Conservation (phyloP, 2,888 invertebrate species). For the Tridacna gigas region DNA sequence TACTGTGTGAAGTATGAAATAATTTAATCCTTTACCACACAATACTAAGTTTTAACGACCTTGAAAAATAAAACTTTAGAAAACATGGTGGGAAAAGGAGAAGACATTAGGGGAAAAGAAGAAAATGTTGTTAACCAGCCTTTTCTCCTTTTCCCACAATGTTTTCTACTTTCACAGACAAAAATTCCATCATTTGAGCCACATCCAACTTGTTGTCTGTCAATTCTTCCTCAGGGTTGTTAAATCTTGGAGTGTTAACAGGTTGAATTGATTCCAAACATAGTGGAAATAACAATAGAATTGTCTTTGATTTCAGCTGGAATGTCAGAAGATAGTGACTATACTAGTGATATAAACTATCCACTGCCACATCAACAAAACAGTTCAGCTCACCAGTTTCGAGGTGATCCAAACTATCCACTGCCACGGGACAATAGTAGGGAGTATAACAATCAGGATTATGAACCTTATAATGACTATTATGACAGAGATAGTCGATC, state of each 20-base stretch:
- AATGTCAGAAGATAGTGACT: slow-evolving; percentile 98
- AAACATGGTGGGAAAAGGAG: too few relatives aligned
- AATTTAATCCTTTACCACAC: too few relatives aligned
- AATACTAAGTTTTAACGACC: too few relatives aligned
- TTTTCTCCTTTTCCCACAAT: background rate
- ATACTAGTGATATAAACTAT: slow-evolving; percentile 97
- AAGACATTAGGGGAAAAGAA: too few relatives aligned
- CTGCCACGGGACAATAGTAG: slow-evolving; percentile 87
- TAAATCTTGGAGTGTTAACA: background rate
- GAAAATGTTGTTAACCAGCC: too few relatives aligned
- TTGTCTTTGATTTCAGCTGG: slow-evolving; percentile 85
- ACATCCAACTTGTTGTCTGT: too few relatives aligned
- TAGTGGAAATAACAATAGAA: background rate
- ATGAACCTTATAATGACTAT: slow-evolving; percentile 68
- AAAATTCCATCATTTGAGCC: too few relatives aligned
- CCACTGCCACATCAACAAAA: slow-evolving; percentile 91
- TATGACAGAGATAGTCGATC: slow-evolving; percentile 62
- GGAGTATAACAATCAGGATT: slow-evolving; percentile 61
- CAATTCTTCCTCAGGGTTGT: background rate
- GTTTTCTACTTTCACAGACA: too few relatives aligned
- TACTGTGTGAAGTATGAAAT: too few relatives aligned
- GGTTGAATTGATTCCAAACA: background rate
- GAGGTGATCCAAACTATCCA: slow-evolving; percentile 78
- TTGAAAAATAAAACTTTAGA: too few relatives aligned
- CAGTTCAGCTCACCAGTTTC: slow-evolving; percentile 93